Evolutionary conservation across 2,888 invertebrate genomes (phyloP).

Genomic region (Idaea aversata): DNA sequence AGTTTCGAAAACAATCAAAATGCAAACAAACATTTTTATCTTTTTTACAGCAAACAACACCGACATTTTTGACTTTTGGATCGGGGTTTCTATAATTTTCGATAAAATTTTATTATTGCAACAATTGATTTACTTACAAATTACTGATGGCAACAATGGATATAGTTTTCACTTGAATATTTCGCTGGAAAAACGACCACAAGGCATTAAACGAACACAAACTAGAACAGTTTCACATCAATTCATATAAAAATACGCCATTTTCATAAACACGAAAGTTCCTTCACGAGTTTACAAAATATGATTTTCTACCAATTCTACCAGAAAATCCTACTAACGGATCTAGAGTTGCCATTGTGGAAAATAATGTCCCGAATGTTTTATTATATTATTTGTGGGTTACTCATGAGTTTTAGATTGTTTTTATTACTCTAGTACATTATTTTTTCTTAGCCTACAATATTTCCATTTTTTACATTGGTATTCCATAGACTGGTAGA

Average conservation of each 20-base stretch:
- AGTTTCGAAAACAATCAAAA: constrained; percentile 16
- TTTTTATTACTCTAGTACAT: too few species aligned
- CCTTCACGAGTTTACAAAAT: not conserved
- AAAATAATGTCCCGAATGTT: constrained; percentile 1
- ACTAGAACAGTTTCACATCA: constrained; percentile 12
- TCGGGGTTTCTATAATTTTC: constrained; percentile 66
- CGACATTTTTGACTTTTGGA: not conserved
- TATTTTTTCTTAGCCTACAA: too few species aligned
- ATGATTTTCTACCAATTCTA: not conserved
- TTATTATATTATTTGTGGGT: too few species aligned
- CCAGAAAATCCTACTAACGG: not conserved
- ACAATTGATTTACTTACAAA: constrained; percentile 63
- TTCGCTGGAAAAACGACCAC: not conserved
- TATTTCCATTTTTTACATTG: too few species aligned
- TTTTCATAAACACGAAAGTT: too few species aligned
- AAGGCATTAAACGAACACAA: constrained; percentile 2
- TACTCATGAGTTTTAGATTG: too few species aligned
- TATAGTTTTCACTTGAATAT: constrained; percentile 8
- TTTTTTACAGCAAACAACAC: constrained; percentile 60
- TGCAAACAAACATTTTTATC: constrained; percentile 32
- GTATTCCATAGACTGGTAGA: too few species aligned
- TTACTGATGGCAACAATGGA: constrained; percentile 66
- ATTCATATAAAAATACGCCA: too few species aligned
- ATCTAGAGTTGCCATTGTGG: constrained; percentile 6
- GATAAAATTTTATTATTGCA: constrained; percentile 66